Base-by-base conservation (phyloP, 2,797 vertebrate species). In the Anableps anableps region DNA sequence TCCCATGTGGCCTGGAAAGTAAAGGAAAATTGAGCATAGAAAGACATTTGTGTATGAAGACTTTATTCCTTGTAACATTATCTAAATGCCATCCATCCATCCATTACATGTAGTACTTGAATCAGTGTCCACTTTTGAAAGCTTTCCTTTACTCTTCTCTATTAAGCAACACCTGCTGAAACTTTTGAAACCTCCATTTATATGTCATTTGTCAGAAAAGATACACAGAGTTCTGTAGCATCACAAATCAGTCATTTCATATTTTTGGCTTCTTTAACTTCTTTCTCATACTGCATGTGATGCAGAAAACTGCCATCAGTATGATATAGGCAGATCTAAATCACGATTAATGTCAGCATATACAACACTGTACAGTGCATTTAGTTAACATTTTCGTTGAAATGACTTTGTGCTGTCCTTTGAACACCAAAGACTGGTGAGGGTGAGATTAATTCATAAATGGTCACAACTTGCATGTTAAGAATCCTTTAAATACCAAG, bases 101-200 rank as follows among this genome's bases (percentile, higher is more conserved):
- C 34, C 34, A 38, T 66, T 60, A 60, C 38, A 51, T 1, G 21
- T 9, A 47, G 11, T 72, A 71, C 23, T 19, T 17, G 7, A 70
- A 38, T 38, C 66, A 5, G 5, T 70, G n/a, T 41, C 66, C 26
- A 13, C 26, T 70, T 43, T 70, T 23, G 3, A 23, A 23, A 21
- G 68, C 38, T 45, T 58, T 78, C 50, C 41, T 58, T 72, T 47
- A 47, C 70, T 19, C 23, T 72, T 45, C 41, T 78, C 41, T 16
- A n/a, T 31, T 26, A 38, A 43, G 26, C 55, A 58, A 29, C 21
- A 53, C 23, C 23, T 60, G 41, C 19, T 47, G 29, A 60, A 17
- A 19, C 21, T 48, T 72, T 47, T 36, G 48, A 58, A 53, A 48
- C n/a, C 36, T 41, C 41, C 38, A 45, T 45, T 53, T 77, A 50